phyloP scores from a whole-genome alignment of 2,797 vertebrate genomes.

The Myotis daubentonii region DNA sequence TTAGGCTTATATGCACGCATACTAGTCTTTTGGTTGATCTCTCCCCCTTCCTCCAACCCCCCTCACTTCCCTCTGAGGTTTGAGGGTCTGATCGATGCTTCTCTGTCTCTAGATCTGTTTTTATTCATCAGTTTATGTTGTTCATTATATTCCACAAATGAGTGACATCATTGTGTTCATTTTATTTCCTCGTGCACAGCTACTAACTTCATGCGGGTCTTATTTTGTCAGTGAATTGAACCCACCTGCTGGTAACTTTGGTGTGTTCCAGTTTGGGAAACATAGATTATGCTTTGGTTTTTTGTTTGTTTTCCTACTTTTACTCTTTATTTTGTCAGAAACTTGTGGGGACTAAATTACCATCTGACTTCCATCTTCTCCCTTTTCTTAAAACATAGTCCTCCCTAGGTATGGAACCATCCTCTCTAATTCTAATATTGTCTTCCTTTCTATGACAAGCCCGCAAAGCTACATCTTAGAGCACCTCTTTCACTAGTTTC shows the following conservation, averaged over 20 bases:
- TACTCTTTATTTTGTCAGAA: background rate
- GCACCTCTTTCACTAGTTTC: background rate
- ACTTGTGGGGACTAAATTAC: background rate
- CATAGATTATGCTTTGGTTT: background rate
- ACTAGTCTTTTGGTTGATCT: too few species aligned
- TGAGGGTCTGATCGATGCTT: too few species aligned
- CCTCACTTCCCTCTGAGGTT: too few species aligned
- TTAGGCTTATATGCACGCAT: too few species aligned
- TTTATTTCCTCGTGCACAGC: background rate
- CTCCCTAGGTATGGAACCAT: background rate
- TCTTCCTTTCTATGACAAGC: background rate
- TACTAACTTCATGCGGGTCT: background rate
- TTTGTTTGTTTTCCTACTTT: background rate
- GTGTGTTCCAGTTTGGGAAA: background rate
- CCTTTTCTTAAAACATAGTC: background rate
- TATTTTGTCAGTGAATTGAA: background rate
- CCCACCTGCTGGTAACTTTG: background rate
- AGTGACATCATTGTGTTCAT: too few species aligned
- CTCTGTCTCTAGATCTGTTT: too few species aligned
- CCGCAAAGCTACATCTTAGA: background rate
- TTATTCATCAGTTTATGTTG: too few species aligned
- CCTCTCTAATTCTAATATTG: background rate
- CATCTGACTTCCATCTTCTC: background rate
- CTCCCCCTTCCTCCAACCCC: too few species aligned
- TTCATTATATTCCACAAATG: too few species aligned